These are phyloP conservation scores for Heliconius hortense DNA, from an alignment of 2,888 invertebrate genomes.

Conservation along the genomic window DNA sequence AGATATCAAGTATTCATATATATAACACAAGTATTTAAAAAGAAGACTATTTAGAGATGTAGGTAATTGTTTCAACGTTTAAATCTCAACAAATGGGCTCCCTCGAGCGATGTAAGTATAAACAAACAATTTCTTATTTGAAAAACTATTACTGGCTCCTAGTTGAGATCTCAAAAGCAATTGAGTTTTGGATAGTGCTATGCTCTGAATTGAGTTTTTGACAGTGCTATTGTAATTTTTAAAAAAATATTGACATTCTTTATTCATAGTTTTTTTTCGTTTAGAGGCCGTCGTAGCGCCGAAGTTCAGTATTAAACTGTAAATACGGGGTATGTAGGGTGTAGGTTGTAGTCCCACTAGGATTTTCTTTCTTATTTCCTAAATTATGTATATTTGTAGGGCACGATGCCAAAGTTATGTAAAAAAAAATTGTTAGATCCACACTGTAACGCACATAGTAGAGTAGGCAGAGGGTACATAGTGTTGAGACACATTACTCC, in stretches of 20 bases:
- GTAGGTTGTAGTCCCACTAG: too few species aligned
- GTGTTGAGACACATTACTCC: too few species aligned
- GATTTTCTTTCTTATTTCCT: too few species aligned
- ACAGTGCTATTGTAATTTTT: conserved; percentile 5
- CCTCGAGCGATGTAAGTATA: conserved; percentile 16
- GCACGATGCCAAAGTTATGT: too few species aligned
- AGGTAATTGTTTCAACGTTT: background rate
- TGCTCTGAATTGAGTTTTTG: conserved; percentile 28
- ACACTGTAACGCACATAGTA: too few species aligned
- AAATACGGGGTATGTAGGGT: background rate
- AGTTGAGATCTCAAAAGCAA: conserved; percentile 32
- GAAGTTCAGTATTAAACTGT: background rate
- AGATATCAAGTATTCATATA: background rate
- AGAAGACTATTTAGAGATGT: background rate
- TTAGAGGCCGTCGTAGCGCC: too few species aligned
- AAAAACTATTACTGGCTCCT: conserved; percentile 25
- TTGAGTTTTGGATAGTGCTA: conserved; percentile 17
- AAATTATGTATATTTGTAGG: too few species aligned
- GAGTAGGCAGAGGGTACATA: too few species aligned
- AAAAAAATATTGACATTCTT: background rate
- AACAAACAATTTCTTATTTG: conserved; percentile 32
- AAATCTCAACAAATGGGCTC: conserved; percentile 7
- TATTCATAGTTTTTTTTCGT: background rate
- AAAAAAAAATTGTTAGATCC: too few species aligned
- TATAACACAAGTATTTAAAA: background rate